Evolutionary conservation across 1,140 invertebrate species (phyloP), one percentile per base, ranked within the genome.

Genomic region (Scaptomyza pallida): DNA sequence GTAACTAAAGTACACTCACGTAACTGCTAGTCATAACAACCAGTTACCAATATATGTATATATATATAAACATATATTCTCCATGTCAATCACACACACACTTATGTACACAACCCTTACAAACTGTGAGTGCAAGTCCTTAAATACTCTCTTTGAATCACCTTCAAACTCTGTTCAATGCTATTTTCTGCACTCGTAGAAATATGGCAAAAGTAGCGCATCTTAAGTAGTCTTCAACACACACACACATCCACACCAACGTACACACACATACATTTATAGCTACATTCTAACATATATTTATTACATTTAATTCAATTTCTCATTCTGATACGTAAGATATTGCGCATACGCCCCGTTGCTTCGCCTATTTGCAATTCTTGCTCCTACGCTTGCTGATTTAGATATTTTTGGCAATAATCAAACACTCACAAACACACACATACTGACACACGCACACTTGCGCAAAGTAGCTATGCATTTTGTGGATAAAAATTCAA

Each of bases 271-370:
- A 44, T 44, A 60, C 40, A 67, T 45, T 17, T 26, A n/a, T 41
- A 62, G 30, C 30, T 19, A 52, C 12, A 54, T 52, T n/a, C n/a
- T n/a, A n/a, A 48, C 54, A 59, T 55, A 71, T 52, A 48, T 59
- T 63, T 59, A 62, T 52, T 60, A 63, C 62, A 56, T 75, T 67
- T 73, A 70, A 74, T 75, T 81, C 16, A 64, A 60, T 67, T n/a
- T 59, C 64, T 57, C 45, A 71, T 59, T 67, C 60, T 41, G 26
- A 33, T 33, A 30, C 35, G 44, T 45, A 72, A 72, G 51, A 65
- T 26, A 76, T 79, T 81, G 74, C 79, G 69, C 78, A 81, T 82
- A 81, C 78, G 78, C 78, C 78, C 69, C 70, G 65, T 81, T 81
- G 75, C 75, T 82, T 82, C 74, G 74, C 62, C 71, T 37, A 21